A percentile compares a stretch with the other conserved stretches of the same genome.
These are phyloP conservation scores for Amphipoea lucens DNA, from an alignment of 2,888 invertebrate species.

Conservation along the genomic window DNA sequence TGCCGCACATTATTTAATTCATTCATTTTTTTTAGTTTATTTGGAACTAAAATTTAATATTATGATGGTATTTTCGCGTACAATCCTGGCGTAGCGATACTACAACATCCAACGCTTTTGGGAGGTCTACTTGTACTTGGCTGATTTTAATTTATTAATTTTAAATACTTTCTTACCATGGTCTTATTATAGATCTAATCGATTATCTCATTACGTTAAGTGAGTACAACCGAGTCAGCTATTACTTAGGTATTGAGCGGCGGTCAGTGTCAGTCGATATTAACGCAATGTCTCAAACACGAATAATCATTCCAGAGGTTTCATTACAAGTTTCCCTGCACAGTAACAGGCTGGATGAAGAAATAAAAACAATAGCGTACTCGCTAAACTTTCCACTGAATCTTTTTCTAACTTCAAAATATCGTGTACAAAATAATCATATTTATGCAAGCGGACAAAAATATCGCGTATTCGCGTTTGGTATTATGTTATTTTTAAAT, in stretches of 20 bases:
- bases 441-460: constrained; percentile 11
- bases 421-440: constrained; percentile 1
- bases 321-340: background rate
- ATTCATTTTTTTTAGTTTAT: too few relatives aligned
- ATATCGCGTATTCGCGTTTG: constrained; percentile 25
- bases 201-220: background rate
- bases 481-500: constrained; percentile 2
- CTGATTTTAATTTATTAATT: too few relatives aligned
- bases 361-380: constrained; percentile 20
- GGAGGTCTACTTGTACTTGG: background rate
- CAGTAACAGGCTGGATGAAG: constrained; percentile 9
- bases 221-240: background rate
- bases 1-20: too few relatives aligned
- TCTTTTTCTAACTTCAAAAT: constrained; percentile 31
- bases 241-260: background rate
- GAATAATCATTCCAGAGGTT: background rate
- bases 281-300: constrained; percentile 7
- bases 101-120: background rate
- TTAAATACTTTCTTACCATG: too few relatives aligned
- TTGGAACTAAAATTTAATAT: background rate
- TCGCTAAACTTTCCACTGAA: constrained; percentile 33
- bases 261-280: background rate
- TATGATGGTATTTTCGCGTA: background rate
- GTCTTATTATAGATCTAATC: background rate
- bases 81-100: background rate